A percentile compares a stretch with the other conserved stretches of the same genome.
phyloP scores from a whole-genome alignment of 30 jellyfish, hydroid and myxozoan species.

The Morbakka virulenta region DNA sequence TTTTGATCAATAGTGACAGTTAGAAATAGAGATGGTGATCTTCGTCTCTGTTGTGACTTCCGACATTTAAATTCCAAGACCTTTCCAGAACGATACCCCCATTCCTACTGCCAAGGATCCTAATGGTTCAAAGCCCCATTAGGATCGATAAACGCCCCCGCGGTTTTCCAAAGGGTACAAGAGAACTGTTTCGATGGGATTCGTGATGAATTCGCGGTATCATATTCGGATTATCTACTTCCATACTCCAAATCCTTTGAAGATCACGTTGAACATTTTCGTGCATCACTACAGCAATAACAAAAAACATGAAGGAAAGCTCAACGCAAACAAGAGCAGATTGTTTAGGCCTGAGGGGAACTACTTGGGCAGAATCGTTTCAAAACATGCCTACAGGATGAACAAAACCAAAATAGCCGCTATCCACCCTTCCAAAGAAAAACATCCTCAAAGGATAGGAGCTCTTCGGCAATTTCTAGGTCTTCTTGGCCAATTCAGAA shows the following conservation, averaged over 20 bases:
- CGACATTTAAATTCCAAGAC: conserved; percentile 16
- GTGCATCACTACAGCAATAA: not conserved
- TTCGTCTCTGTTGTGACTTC: conserved; percentile 35
- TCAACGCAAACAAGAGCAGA: too few relatives aligned
- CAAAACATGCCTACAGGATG: conserved; percentile 17
- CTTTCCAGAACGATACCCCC: too few relatives aligned
- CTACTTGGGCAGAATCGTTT: not conserved
- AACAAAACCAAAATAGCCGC: not conserved
- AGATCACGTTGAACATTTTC: conserved; percentile 5
- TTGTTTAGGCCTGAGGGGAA: not conserved
- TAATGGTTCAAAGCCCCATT: conserved; percentile 20
- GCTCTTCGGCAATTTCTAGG: too few relatives aligned
- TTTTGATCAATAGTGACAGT: conserved; percentile 41
- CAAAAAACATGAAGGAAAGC: not conserved
- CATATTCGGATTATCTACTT: conserved; percentile 25
- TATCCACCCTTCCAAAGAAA: not conserved
- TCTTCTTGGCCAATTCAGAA: too few relatives aligned
- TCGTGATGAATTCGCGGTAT: conserved; percentile 26
- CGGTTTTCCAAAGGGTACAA: conserved; percentile 46
- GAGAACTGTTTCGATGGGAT: not conserved
- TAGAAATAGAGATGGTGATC: conserved; percentile 25
- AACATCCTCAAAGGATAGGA: not conserved
- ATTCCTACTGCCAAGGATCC: conserved; percentile 31
- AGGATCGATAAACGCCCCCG: conserved; percentile 43
- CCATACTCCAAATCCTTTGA: not conserved